A percentile compares a stretch with the other conserved stretches of the same genome.
These are phyloP conservation scores for Basileuterus tristriatus DNA, from an alignment of 2,797 vertebrate species.

Conservation along the genomic window DNA sequence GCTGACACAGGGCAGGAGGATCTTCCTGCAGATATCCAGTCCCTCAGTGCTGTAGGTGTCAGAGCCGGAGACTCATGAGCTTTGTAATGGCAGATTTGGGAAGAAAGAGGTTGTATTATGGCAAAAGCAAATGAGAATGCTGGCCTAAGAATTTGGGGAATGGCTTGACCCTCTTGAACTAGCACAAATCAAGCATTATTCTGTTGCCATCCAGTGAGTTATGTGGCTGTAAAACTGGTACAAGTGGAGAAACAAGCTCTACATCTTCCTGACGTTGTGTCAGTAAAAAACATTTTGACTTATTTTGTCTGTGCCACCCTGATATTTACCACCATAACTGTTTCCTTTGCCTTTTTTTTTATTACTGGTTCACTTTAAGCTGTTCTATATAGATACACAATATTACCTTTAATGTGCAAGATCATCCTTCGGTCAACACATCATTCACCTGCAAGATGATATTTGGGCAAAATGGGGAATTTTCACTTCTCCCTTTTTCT, in stretches of 20 bases:
- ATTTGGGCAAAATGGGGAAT: background rate
- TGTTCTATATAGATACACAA: conserved; percentile 13
- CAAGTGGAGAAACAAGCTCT: conserved; percentile 14
- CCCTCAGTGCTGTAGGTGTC: background rate
- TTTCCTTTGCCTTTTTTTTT: conserved; percentile 27
- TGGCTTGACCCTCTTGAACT: conserved; percentile 1
- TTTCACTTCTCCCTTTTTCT: background rate
- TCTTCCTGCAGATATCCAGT: background rate
- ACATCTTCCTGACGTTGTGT: background rate
- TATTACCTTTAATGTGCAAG: conserved; percentile 12
- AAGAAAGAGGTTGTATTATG: background rate
- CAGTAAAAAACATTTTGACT: conserved; percentile 47
- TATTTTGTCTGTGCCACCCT: background rate
- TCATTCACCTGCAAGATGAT: background rate
- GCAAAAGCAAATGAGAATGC: background rate
- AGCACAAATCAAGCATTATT: conserved; percentile 39
- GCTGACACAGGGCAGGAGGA: background rate
- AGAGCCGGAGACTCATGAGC: background rate
- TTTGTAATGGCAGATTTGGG: background rate
- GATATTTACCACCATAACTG: conserved; percentile 21
- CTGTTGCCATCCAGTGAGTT: background rate
- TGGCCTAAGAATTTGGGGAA: background rate
- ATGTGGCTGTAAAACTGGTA: conserved; percentile 31
- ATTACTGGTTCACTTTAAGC: conserved; percentile 8
- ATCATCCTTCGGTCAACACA: background rate